Evolutionary conservation across 2,797 vertebrate genomes (phyloP).

Genomic region (Mallotus villosus): DNA sequence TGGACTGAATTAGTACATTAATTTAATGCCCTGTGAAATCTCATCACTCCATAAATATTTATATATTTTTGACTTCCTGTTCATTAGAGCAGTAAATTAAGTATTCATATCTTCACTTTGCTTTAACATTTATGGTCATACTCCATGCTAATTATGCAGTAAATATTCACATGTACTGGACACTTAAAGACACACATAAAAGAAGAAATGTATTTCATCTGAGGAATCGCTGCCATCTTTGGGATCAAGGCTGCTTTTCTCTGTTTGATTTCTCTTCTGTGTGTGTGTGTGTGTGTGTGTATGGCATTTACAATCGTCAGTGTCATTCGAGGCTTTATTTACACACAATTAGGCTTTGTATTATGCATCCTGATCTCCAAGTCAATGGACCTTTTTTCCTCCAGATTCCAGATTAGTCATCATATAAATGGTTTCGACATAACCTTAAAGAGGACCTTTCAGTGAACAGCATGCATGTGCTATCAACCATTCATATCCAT

Average conservation of each 20-base stretch:
- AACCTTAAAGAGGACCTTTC: background rate
- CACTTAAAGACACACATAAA: background rate
- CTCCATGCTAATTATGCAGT: conserved; percentile 23
- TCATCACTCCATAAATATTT: conserved; percentile 19
- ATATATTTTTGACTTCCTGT: conserved; percentile 31
- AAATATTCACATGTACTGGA: conserved; percentile 27
- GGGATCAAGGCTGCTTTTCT: background rate
- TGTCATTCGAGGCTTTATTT: background rate
- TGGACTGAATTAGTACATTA: conserved; percentile 22
- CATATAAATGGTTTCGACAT: background rate
- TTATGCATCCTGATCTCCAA: background rate
- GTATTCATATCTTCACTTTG: conserved; percentile 31
- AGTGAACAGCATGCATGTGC: background rate
- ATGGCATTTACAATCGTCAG: background rate
- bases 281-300: no score
- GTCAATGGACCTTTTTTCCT: background rate
- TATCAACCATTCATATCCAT: background rate
- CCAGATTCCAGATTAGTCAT: background rate
- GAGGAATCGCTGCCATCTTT: background rate
- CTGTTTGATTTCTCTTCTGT: background rate
- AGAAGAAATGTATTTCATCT: background rate
- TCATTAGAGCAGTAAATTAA: conserved; percentile 43
- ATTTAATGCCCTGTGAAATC: conserved; percentile 17
- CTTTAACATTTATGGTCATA: conserved; percentile 22
- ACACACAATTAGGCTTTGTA: background rate